A percentile compares a stretch with the other conserved stretches of the same genome.
phyloP scores from a whole-genome alignment of 2,797 vertebrate genomes.

The Rhabdomys pumilio region DNA sequence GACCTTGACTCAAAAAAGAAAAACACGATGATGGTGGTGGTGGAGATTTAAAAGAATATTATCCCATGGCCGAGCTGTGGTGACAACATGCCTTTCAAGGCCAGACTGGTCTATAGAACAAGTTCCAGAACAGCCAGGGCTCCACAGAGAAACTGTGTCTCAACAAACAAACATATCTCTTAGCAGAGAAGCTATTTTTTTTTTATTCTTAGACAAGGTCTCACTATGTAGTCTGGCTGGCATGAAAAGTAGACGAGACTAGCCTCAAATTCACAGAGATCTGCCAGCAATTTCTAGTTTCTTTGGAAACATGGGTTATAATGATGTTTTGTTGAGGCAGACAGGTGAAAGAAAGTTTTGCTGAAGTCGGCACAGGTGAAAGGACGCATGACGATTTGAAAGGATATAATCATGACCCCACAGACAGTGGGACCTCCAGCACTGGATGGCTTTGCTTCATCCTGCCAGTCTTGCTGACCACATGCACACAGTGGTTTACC shows the following conservation, averaged over 20 bases:
- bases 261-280: background rate
- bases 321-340: no score
- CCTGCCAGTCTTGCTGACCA: no score
- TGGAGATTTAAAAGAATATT: background rate
- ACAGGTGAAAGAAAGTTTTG: no score
- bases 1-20: background rate
- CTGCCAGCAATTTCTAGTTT: background rate
- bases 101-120: background rate
- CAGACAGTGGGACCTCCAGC: no score
- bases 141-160: background rate
- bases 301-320: no score
- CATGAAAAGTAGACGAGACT: background rate
- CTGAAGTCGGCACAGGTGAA: no score
- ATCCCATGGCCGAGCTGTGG: background rate
- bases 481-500: no score
- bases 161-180: background rate
- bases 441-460: no score
- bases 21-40: no score
- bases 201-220: background rate
- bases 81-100: background rate
- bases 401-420: no score
- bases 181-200: background rate
- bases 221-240: background rate
- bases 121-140: background rate
- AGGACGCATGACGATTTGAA: no score